Evolutionary conservation across 35 echinoderm and acorn worm genomes (phyloP), one percentile per base, ranked within the genome.

Genomic region (Nesometra sesokonis): DNA sequence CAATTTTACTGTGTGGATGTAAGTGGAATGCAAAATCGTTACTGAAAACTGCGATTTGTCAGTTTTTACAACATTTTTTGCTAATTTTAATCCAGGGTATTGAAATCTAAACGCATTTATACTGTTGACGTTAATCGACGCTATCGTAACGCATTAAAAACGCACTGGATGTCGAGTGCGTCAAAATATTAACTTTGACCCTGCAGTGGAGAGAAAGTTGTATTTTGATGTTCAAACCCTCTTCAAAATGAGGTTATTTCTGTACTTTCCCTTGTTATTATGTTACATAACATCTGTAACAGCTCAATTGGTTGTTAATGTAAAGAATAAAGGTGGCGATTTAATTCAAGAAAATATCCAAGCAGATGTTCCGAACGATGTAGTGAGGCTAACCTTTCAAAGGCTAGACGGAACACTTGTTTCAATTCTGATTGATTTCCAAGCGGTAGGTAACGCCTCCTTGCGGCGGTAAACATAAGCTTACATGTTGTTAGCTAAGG

Each of bases 271-370:
- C 52, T 67, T 27, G 7, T 13, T 67, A 19, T 67, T 67, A 67
- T 67, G 7, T 2, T 67, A 2, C 8, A 67, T 19, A 67, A 17
- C 9, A 67, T 27, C 23, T 67, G 86, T 80, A 37, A 32, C 77
- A 21, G 86, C 46, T 80, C 96, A 99, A 46, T 79, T 99, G 32
- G 96, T 99, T 29, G 90, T 99, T 23, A 99, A 99, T 81, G 96
- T 99, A 17, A 99, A 99, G 88, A 99, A 99, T 86, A 88, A 93
- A 79, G 96, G 96, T 17, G 96, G 96, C 4, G 96, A 99, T 87
- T 86, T 99, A 30, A 93, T 92, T 11, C 92, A 99, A 86, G 92
- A 99, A 78, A 90, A 80, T 38, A 94, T 99, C 77, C 47, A 88
- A 29, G 92, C 92, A 15, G 90, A 99, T 78, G 86, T 86, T 11